Conservation (phyloP, 2,888 invertebrate species). For the Oxystoma pomonae region DNA sequence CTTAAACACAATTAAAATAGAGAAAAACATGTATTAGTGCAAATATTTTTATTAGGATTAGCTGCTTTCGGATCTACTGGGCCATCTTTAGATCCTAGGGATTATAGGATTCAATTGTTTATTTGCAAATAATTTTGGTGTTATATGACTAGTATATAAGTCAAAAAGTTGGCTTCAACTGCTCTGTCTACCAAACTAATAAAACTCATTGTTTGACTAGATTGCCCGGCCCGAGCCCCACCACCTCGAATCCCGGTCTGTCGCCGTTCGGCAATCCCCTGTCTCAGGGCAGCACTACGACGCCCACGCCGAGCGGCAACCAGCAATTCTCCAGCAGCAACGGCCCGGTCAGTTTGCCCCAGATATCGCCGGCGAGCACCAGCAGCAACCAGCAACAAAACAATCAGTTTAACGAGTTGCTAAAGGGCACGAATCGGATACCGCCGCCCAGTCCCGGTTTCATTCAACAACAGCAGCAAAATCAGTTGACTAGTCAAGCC, state of each 20-base stretch:
- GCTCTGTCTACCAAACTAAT: too few species aligned
- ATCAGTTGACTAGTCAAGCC: conserved; percentile 11
- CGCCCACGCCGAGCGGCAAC: conserved; percentile 30
- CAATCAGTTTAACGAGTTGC: conserved; percentile 55
- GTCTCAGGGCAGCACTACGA: conserved; percentile 36
- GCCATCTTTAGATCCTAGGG: too few species aligned
- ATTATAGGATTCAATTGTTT: too few species aligned
- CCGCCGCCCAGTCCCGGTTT: conserved; percentile 46
- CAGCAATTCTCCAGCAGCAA: conserved; percentile 46
- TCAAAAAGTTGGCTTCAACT: too few species aligned
- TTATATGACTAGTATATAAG: too few species aligned
- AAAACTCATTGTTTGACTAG: too few species aligned
- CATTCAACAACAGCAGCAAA: conserved; percentile 34
- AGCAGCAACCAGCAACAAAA: conserved; percentile 44
- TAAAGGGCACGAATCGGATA: conserved; percentile 52
- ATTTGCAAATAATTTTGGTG: too few species aligned
- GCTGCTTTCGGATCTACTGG: too few species aligned
- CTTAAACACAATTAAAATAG: too few species aligned
- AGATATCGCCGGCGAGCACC: conserved; percentile 45
- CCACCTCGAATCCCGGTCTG: conserved; percentile 58
- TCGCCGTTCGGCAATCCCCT: conserved; percentile 70
- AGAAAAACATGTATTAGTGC: too few species aligned
- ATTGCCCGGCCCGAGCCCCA: conserved; percentile 75
- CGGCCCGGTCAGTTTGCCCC: conserved; percentile 46
- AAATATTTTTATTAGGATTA: too few species aligned